Evolutionary conservation across 2,113 vertebrate species (phyloP), one percentile per base, ranked within the genome.

Genomic region (Ictalurus furcatus): DNA sequence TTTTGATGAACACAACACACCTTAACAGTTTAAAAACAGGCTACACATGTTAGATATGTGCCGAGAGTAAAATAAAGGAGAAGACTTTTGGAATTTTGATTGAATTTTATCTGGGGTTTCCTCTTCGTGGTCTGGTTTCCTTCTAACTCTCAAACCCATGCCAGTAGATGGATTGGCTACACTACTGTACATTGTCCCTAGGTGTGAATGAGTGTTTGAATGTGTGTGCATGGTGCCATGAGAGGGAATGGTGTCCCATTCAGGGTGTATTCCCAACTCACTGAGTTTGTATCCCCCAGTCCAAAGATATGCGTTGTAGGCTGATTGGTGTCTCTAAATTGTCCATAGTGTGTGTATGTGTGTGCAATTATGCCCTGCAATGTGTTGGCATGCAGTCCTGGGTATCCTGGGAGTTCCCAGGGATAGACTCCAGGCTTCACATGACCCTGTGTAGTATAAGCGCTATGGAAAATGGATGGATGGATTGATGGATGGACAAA

Each of bases 21-120:
- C 44, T 84, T 78, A 76, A 90, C 61, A 61, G n/a, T 74, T 19
- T 30, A 44, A 28, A 69, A 83, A 74, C 37, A 84, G 73, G 69
- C 56, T 84, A 44, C 21, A 86, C 25, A 63, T 37, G 58, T 54
- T 79, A 59, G 73, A 76, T 80, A 69, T 69, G 58, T 87, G 67
- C 14, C 11, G 30, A 56, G 14, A 79, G 34, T n/a, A 44, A 85
- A 89, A 87, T 81, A 82, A 91, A 91, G 71, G 90, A 89, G 88
- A 91, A 85, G 90, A 89, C 61, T 3, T 80, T 14, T 30, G 34
- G 7, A 58, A 54, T n/a, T 54, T 56, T 13, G 16, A 48, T 78
- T 48, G 9, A 28, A 48, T 52, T 13, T 52, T 14, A 52, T 79
- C 5, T 52, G 4, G 25, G 28, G 48, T 52, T 56, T 56, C 23